Conservation (phyloP, 1,140 invertebrate genomes). For the Agrilus planipennis region DNA sequence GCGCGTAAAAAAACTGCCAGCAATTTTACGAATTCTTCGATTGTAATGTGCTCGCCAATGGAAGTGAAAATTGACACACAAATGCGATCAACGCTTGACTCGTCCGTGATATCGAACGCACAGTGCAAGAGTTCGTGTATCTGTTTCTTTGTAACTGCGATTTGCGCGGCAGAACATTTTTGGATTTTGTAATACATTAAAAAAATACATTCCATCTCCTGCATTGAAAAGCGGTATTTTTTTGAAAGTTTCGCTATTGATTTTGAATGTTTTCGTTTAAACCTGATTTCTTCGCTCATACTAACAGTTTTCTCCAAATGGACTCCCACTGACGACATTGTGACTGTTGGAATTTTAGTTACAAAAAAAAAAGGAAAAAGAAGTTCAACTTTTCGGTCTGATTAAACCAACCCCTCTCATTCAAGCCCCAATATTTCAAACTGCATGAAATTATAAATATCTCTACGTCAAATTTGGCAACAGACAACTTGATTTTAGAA, state of each 20-base stretch:
- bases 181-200: constrained; percentile 33
- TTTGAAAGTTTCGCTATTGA: constrained; percentile 37
- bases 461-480: too few species aligned
- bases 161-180: constrained; percentile 29
- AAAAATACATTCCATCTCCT: constrained; percentile 38
- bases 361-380: too few species aligned
- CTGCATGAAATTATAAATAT: too few species aligned
- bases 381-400: too few species aligned
- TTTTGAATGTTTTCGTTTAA: constrained; percentile 38
- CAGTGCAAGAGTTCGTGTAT: constrained; percentile 61
- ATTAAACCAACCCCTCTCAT: too few species aligned
- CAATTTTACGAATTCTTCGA: constrained; percentile 53
- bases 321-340: too few species aligned
- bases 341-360: too few species aligned
- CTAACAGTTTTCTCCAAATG: constrained; percentile 39
- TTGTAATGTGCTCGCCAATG: constrained; percentile 43
- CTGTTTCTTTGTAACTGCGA: constrained; percentile 37
- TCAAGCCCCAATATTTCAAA: too few species aligned
- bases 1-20: constrained; percentile 56
- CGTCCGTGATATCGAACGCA: constrained; percentile 60
- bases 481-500: too few species aligned
- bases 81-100: constrained; percentile 49
- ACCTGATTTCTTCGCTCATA: constrained; percentile 43
- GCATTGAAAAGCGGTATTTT: constrained; percentile 33
- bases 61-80: constrained; percentile 45